Conservation (phyloP, 2,113 vertebrate genomes). For the Orycteropus afer region DNA sequence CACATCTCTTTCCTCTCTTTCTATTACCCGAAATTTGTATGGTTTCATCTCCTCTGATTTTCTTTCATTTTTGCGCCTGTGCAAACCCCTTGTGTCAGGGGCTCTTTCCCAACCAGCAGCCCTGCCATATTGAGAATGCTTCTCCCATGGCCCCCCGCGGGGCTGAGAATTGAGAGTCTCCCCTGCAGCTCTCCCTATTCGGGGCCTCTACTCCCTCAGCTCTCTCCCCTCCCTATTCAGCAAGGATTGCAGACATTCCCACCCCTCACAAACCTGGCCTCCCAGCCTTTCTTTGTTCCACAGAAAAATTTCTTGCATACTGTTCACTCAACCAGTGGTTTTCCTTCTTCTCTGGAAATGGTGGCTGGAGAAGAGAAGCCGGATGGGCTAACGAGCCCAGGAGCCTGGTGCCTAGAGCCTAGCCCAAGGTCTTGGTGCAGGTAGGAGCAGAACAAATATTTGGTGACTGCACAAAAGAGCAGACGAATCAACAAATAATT, state of each 20-base stretch:
- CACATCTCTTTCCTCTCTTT: constrained; percentile 78
- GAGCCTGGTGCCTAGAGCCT: not conserved
- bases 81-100: constrained; percentile 63
- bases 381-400: not conserved
- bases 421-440: not conserved
- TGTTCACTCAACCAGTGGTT: not conserved
- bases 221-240: not conserved
- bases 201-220: not conserved
- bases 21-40: constrained; percentile 80
- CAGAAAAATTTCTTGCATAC: not conserved
- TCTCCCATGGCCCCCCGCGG: constrained; percentile 39
- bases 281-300: constrained; percentile 39
- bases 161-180: constrained; percentile 73
- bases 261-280: not conserved
- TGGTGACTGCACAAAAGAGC: not conserved
- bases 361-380: not conserved
- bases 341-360: not conserved
- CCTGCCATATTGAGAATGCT: not conserved
- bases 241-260: not conserved
- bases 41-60: constrained; percentile 80
- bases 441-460: not conserved
- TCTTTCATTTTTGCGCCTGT: constrained; percentile 75
- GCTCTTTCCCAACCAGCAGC: constrained; percentile 53
- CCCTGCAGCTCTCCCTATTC: not conserved
- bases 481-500: not conserved